These are phyloP conservation scores for Aporophyla nigra DNA, from an alignment of 2,888 invertebrate genomes.

Conservation along the genomic window DNA sequence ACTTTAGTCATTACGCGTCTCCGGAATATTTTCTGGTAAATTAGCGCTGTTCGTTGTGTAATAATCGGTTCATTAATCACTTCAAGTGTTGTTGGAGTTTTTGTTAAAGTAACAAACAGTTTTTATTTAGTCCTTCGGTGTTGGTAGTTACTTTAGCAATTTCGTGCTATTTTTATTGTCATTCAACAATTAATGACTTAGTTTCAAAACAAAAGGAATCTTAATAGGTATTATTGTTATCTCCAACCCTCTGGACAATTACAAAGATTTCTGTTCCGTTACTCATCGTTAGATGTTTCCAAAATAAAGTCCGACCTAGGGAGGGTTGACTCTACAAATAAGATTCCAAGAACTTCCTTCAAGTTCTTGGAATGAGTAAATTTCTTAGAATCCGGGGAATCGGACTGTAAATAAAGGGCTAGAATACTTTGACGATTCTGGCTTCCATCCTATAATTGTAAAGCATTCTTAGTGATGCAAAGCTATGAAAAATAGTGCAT, in stretches of 20 bases:
- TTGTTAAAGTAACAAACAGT: slow-evolving; percentile 6
- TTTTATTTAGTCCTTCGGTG: slow-evolving; percentile 26
- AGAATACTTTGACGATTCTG: slow-evolving; percentile 7
- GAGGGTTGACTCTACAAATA: neutral
- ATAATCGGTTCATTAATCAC: slow-evolving; percentile 60
- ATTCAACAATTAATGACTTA: neutral
- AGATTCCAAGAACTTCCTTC: slow-evolving; percentile 16
- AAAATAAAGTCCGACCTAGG: slow-evolving; percentile 6
- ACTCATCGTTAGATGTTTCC: slow-evolving; percentile 11
- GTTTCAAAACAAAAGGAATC: neutral
- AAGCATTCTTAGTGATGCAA: slow-evolving; percentile 1
- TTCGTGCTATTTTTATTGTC: neutral
- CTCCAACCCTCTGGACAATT: neutral
- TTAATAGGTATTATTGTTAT: neutral
- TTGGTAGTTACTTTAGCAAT: slow-evolving; percentile 8
- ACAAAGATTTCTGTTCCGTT: slow-evolving; percentile 18
- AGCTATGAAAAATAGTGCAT: slow-evolving; percentile 5
- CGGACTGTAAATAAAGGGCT: neutral
- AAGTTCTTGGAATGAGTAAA: slow-evolving; percentile 5
- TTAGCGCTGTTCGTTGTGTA: slow-evolving; percentile 62
- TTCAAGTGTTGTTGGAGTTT: slow-evolving; percentile 37
- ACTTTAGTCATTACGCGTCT: slow-evolving; percentile 61
- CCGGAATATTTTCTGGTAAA: slow-evolving; percentile 58
- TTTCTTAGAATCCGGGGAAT: neutral
- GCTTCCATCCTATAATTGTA: neutral